These are phyloP conservation scores for Xylota sylvarum DNA, from an alignment of 2,888 invertebrate species.

Conservation along the genomic window DNA sequence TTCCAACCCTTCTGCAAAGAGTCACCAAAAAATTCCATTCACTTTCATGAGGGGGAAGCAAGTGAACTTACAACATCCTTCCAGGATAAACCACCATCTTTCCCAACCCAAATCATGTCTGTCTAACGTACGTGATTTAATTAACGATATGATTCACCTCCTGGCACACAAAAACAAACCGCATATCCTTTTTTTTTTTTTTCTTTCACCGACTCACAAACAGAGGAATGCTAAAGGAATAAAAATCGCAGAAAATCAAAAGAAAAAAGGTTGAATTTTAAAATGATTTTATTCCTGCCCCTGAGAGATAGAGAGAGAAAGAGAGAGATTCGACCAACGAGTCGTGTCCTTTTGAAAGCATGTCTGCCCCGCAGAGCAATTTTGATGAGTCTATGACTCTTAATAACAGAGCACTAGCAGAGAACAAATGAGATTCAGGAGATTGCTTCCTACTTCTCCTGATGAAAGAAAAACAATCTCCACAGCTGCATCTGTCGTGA, in stretches of 20 bases:
- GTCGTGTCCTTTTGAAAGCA: slow-evolving; percentile 16
- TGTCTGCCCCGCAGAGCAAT: not conserved
- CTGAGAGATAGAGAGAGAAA: slow-evolving; percentile 1
- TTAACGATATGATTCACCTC: slow-evolving; percentile 63
- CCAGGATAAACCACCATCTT: not conserved
- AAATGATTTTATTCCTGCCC: slow-evolving; percentile 5
- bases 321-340: not conserved
- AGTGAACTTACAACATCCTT: not conserved
- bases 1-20: no score
- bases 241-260: no score
- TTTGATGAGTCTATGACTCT: slow-evolving; percentile 20
- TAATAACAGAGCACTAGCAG: slow-evolving; percentile 31
- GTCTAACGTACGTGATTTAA: slow-evolving; percentile 67
- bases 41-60: not conserved
- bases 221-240: not conserved
- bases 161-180: not conserved
- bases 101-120: slow-evolving; percentile 7
- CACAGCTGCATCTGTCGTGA: slow-evolving; percentile 66
- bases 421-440: slow-evolving; percentile 59
- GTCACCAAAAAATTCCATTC: not conserved
- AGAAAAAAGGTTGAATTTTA: slow-evolving; percentile 19
- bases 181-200: slow-evolving; percentile 16
- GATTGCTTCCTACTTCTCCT: slow-evolving; percentile 16
- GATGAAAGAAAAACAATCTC: slow-evolving; percentile 71
- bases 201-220: slow-evolving; percentile 23